Conservation (phyloP, 2,113 vertebrate species). For the Callospermophilus lateralis region DNA sequence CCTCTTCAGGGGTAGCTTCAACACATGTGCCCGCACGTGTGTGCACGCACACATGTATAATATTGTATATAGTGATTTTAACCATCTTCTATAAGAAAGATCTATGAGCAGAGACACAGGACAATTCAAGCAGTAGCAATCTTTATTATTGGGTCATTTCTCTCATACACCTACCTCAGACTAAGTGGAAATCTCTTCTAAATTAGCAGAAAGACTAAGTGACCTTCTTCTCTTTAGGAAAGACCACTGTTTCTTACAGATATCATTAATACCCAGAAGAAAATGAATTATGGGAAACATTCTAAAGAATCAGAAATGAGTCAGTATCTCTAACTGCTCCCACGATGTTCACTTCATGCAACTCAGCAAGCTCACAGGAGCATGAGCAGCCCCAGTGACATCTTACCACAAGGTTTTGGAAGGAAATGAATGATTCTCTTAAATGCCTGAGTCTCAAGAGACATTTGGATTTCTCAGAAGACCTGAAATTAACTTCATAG, state of each 20-base stretch:
- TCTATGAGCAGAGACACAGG: no score
- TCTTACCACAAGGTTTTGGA: neutral
- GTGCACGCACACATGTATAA: neutral
- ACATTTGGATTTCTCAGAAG: neutral
- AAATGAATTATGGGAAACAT: neutral
- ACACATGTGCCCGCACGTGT: neutral
- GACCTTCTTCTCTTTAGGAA: neutral
- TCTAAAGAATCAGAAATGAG: neutral
- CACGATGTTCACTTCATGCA: neutral
- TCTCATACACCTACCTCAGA: neutral
- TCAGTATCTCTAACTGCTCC: neutral
- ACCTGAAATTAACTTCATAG: neutral
- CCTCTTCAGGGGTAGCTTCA: neutral
- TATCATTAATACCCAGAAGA: neutral
- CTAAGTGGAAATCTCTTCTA: neutral
- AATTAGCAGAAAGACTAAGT: neutral
- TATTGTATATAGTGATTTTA: neutral
- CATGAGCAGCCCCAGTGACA: no score
- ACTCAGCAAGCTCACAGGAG: neutral
- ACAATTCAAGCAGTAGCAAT: neutral
- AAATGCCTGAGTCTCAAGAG: neutral
- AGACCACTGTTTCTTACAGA: neutral
- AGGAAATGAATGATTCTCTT: neutral
- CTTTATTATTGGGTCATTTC: neutral
- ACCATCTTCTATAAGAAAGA: neutral